A percentile compares a stretch with the other conserved stretches of the same genome.
Evolutionary conservation across 1,140 invertebrate genomes (phyloP).

Genomic region (Drosophila carrolli): DNA sequence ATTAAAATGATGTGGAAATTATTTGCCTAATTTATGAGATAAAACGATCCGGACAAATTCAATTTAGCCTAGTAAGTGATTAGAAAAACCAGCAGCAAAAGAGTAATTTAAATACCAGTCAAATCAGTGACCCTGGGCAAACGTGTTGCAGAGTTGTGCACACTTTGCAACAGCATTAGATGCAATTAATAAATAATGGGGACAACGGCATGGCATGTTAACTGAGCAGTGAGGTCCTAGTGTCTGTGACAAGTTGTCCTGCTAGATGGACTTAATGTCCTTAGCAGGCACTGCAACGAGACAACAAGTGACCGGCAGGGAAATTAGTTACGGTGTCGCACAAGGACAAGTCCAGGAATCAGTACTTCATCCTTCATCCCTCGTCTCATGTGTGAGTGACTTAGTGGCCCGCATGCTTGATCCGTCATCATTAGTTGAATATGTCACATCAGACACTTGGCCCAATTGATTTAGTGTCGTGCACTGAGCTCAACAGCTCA

Average conservation of each 20-base stretch:
- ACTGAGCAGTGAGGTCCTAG: constrained; percentile 15
- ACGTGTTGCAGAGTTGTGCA: constrained; percentile 2
- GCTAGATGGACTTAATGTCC: constrained; percentile 26
- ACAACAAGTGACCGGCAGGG: constrained; percentile 46
- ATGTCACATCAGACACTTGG: constrained; percentile 63
- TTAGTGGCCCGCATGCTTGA: constrained; percentile 41
- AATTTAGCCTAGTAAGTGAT: constrained; percentile 14
- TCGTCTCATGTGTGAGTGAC: constrained; percentile 46
- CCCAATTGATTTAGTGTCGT: constrained; percentile 59
- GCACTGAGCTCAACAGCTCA: constrained; percentile 47
- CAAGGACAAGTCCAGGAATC: constrained; percentile 31
- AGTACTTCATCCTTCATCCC: constrained; percentile 2
- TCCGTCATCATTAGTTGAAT: constrained; percentile 63
- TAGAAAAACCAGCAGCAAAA: constrained; percentile 3
- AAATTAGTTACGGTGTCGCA: constrained; percentile 61
- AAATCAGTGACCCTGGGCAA: not conserved
- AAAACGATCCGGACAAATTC: constrained; percentile 11
- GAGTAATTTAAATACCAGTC: constrained; percentile 4
- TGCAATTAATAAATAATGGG: constrained; percentile 54
- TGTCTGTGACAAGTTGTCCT: constrained; percentile 32
- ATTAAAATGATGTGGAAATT: constrained; percentile 22
- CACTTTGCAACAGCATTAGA: constrained; percentile 43
- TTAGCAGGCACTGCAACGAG: constrained; percentile 4
- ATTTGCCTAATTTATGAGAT: constrained; percentile 45
- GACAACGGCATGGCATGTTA: constrained; percentile 8